Base-by-base conservation (phyloP, 2,113 vertebrate genomes). In the Hydropotes inermis region DNA sequence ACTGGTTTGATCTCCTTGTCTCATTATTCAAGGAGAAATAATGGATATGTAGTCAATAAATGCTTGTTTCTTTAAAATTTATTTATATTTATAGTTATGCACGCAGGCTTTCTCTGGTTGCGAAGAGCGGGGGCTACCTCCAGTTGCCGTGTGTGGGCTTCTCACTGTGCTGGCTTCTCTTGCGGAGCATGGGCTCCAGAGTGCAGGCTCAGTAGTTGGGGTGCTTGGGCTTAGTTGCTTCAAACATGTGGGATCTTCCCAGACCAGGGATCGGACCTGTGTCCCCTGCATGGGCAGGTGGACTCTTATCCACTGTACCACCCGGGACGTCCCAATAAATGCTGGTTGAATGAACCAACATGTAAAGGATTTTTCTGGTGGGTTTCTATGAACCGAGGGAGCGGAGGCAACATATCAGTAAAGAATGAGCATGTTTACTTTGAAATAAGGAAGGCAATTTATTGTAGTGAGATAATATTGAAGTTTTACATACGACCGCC, bases 381-480 rank as follows among this genome's bases (percentile, higher is more conserved):
- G 39, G 60, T 82, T 81, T 85, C 33, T 91, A 13, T 36, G 57
- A 61, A 60, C 5, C 0, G 28, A 92, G 33, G 58, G 28, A 50
- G 89, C 87, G 33, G 23, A 84, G 30, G 25, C 82, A 60, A 11
- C 15, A 36, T 16, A 33, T 87, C 17, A 50, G 19, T 57, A 92
- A 93, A 78, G 30, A 93, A 87, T 1, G 30, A 76, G 89, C 52
- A 58, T 52, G 79, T 91, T 86, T 45, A 64, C 84, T 96, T 96
- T 89, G 83, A 54, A 88, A 94, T 55, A 91, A 98, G 94, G 96
- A 99, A 99, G 98, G 97, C 98, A 97, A 98, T 99, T 99, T 99
- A 99, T 98, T 99, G 99, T 99, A 99, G 99, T 99, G 99, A 98
- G 96, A 98, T 98, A 97, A 95, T 86, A 97, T 1, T 84, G 89